Conservation (phyloP, 2,113 vertebrate genomes). For the Xiphophorus hellerii region DNA sequence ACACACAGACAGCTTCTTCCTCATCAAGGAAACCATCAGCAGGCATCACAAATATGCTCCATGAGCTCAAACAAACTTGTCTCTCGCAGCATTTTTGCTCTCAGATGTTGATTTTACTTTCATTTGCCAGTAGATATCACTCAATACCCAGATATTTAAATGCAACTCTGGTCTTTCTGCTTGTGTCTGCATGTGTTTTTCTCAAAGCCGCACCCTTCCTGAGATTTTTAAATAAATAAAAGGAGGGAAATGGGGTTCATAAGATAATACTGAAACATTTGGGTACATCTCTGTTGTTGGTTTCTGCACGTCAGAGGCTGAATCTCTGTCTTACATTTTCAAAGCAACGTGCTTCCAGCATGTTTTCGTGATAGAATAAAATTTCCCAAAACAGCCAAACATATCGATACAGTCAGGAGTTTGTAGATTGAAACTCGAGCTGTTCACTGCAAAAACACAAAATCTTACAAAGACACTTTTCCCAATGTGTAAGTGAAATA, state of each 20-base stretch:
- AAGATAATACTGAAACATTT: neutral
- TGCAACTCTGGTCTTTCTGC: neutral
- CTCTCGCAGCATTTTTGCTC: neutral
- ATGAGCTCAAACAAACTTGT: neutral
- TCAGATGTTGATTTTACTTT: neutral
- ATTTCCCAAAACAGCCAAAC: neutral
- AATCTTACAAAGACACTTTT: too few relatives aligned
- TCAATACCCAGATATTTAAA: neutral
- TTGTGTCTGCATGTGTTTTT: neutral
- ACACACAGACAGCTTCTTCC: constrained; percentile 37
- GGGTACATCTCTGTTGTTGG: constrained; percentile 5
- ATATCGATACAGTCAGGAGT: neutral
- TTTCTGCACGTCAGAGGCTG: constrained; percentile 17
- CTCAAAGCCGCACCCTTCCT: neutral
- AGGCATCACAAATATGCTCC: neutral
- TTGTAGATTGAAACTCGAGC: neutral
- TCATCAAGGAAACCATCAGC: neutral
- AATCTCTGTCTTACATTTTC: constrained; percentile 9
- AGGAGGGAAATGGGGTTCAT: neutral
- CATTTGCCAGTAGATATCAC: neutral
- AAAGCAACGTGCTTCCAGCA: neutral
- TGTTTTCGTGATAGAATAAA: constrained; percentile 4
- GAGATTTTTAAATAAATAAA: neutral
- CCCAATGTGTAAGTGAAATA: too few relatives aligned
- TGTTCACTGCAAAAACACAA: neutral